Conservation (phyloP, 2,113 vertebrate genomes). For the Mormyrus iriodes region DNA sequence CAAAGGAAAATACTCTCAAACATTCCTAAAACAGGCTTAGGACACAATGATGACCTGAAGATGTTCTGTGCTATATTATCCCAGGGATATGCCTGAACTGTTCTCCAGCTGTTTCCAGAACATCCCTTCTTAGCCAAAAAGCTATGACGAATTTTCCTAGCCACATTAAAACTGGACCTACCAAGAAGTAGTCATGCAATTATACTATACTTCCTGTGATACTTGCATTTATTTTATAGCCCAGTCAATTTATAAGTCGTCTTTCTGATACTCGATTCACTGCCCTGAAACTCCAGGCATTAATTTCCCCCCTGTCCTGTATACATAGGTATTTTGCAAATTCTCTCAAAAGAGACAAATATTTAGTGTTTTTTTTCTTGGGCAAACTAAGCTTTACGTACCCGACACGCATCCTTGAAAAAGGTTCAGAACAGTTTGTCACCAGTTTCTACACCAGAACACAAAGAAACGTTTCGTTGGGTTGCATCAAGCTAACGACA, state of each 20-base stretch:
- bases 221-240: background rate
- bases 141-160: background rate
- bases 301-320: background rate
- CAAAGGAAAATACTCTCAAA: background rate
- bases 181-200: background rate
- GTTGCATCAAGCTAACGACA: background rate
- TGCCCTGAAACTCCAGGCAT: background rate
- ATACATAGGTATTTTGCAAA: background rate
- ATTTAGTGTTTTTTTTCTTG: background rate
- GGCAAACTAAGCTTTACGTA: background rate
- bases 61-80: background rate
- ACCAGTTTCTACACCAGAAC: background rate
- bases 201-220: background rate
- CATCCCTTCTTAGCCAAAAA: background rate
- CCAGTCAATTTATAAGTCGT: background rate
- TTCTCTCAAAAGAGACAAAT: background rate
- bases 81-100: background rate
- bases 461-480: background rate
- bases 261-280: background rate
- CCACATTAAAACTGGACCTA: background rate
- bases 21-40: background rate
- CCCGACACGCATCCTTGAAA: background rate
- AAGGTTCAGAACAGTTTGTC: background rate
- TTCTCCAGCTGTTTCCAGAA: background rate
- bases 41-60: background rate